These are phyloP conservation scores for Taurulus bubalis DNA, from an alignment of 2,113 vertebrate genomes.

Conservation along the genomic window DNA sequence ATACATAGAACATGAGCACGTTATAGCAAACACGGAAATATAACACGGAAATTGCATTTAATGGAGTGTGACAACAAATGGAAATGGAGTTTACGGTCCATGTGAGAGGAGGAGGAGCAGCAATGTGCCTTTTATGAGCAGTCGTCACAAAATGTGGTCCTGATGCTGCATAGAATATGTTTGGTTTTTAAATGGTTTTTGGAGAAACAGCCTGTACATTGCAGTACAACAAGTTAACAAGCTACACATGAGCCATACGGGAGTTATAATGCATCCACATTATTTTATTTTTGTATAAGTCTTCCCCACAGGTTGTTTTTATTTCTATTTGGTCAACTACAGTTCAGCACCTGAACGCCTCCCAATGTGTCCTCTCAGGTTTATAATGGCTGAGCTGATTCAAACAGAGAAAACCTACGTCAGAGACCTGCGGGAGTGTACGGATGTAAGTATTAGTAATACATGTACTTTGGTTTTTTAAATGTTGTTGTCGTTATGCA, in stretches of 20 bases:
- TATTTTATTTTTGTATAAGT: no score
- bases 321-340: not conserved
- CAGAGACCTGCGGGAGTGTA: constrained; percentile 96
- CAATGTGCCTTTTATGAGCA: not conserved
- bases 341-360: not conserved
- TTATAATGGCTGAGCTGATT: constrained; percentile 99
- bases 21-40: not conserved
- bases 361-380: constrained; percentile 82
- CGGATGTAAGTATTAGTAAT: constrained; percentile 98
- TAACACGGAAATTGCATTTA: constrained; percentile 7
- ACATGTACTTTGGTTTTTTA: no score
- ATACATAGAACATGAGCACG: not conserved
- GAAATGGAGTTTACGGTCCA: constrained; percentile 18
- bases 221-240: no score
- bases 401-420: constrained; percentile 99
- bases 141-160: not conserved
- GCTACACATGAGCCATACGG: no score
- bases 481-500: not conserved
- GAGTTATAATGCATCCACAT: constrained; percentile 3
- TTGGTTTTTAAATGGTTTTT: not conserved
- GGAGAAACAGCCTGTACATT: constrained; percentile 18
- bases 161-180: not conserved
- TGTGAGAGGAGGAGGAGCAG: not conserved
- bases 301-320: not conserved
- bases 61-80: constrained; percentile 28